Base-by-base conservation (phyloP, 2,113 vertebrate genomes). In the Turdus rufiventris region DNA sequence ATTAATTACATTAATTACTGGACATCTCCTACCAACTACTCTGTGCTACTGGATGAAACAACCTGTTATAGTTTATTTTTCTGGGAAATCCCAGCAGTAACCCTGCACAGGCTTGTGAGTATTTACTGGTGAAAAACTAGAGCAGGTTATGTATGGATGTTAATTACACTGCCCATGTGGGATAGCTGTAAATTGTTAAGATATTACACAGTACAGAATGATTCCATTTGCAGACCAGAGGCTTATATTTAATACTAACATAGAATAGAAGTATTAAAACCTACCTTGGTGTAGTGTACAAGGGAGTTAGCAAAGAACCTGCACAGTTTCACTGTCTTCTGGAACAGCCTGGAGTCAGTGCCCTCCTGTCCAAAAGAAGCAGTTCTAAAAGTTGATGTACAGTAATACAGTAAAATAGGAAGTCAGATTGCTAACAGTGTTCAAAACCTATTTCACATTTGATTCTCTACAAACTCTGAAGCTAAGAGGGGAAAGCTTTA, bases 291-390 rank as follows among this genome's bases (percentile, higher is more conserved):
- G 82, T 99, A 99, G 96, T 99, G 99, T 86, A 99, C 97, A 80
- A 99, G 97, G 33, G 99, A 99, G 97, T 99, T 99, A 48, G 98
- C 98, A 98, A 99, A 99, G 96, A 99, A 99, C 78, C 98, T 98
- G 97, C 98, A 99, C 83, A 99, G 98, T 94, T 99, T 99, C 60
- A 98, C 97, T 72, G 98, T 98, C 98, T 99, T 99, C 97, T 99
- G 99, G 97, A 99, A 99, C 65, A 99, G 96, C 89, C 97, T 99
- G 48, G 97, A 97, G 62, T 99, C 98, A 74, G 96, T 88, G n/a
- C 86, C 92, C 74, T 98, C 98, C 99, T 99, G 91, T 68, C 25
- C 29, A 90, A 96, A 96, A 94, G 62, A 93, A 66, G 14, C 56
- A 96, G 60, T 56, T 94, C 34, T 53, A 34, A 74, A 91, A 61